phyloP scores from a whole-genome alignment of 2,113 vertebrate genomes.

The Daboia siamensis region DNA sequence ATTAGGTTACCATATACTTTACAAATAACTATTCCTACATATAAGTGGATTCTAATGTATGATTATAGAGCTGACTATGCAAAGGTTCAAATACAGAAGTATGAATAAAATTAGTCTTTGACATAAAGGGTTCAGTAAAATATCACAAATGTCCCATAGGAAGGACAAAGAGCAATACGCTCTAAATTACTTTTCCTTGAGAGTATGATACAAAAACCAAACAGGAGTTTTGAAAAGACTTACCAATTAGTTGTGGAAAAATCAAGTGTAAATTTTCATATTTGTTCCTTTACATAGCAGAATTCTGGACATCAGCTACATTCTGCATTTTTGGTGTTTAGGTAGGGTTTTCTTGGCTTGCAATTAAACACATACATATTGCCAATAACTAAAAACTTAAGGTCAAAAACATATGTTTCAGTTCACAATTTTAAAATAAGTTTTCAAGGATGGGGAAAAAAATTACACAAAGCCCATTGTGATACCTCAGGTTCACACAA shows the following conservation, averaged over 20 bases:
- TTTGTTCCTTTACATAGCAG: neutral
- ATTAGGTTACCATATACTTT: neutral
- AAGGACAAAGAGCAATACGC: neutral
- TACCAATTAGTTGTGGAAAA: fast-evolving
- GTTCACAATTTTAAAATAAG: fast-evolving
- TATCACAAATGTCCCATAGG: neutral
- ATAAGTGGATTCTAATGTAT: neutral
- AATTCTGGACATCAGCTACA: fast-evolving
- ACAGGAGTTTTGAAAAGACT: neutral
- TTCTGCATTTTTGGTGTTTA: neutral
- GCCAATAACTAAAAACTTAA: neutral
- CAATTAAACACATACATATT: neutral
- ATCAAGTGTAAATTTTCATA: neutral
- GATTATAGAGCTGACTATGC: neutral
- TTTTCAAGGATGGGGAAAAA: neutral
- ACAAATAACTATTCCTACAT: neutral
- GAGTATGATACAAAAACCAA: conserved; percentile 1
- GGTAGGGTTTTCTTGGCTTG: neutral
- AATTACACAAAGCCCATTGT: neutral
- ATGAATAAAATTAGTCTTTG: neutral
- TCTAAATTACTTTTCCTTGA: neutral
- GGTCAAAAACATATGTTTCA: neutral
- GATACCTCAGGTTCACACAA: neutral
- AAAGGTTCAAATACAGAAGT: neutral
- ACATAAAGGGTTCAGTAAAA: neutral